Conservation (phyloP, 1,140 invertebrate genomes). For the Drepana arcuata region DNA sequence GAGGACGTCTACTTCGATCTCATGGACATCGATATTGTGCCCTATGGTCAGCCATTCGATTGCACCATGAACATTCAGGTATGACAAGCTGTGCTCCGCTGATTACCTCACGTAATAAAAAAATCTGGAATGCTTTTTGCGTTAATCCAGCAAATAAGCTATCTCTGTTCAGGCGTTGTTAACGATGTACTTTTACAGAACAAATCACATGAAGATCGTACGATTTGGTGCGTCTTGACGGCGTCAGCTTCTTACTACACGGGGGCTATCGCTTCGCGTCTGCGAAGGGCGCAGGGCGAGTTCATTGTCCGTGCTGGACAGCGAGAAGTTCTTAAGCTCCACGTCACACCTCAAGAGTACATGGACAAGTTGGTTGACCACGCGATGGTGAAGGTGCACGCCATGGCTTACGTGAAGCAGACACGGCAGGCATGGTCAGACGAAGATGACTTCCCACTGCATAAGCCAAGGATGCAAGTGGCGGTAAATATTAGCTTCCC, state of each 20-base stretch:
- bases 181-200: conserved; percentile 59
- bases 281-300: conserved; percentile 76
- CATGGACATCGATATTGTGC: conserved; percentile 77
- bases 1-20: conserved; percentile 80
- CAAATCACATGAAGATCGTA: conserved; percentile 76
- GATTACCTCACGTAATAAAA: background rate
- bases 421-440: conserved; percentile 80
- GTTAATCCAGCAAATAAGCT: no score
- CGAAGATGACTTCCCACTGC: conserved; percentile 79
- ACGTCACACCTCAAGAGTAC: conserved; percentile 75
- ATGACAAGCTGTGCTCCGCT: no score
- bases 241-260: conserved; percentile 80
- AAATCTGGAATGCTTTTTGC: background rate
- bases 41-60: conserved; percentile 78
- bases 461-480: conserved; percentile 75
- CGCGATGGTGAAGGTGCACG: conserved; percentile 78
- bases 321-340: conserved; percentile 70
- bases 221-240: conserved; percentile 75
- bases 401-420: conserved; percentile 78
- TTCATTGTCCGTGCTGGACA: conserved; percentile 73
- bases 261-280: conserved; percentile 76
- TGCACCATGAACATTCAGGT: conserved; percentile 78
- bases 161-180: no score
- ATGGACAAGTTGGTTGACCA: conserved; percentile 79
- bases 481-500: conserved; percentile 56